Percentiles rank a stretch among this genome's conserved stretches.
These are phyloP conservation scores for Notospermus geniculatus DNA, from an alignment of 1,140 invertebrate genomes.

Conservation along the genomic window DNA sequence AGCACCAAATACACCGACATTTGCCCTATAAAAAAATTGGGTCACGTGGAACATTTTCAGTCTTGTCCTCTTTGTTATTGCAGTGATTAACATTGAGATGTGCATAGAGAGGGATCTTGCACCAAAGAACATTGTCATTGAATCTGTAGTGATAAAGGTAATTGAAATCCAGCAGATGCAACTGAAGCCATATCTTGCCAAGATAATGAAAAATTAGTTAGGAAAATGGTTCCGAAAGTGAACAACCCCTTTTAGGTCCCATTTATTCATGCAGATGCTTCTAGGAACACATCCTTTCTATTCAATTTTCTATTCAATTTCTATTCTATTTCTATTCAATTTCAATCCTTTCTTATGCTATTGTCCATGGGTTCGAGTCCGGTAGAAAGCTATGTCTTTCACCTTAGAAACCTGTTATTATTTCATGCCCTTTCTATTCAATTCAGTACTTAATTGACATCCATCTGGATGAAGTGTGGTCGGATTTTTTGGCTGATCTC, in stretches of 20 bases:
- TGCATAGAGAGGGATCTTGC: constrained; percentile 31
- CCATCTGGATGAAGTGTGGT: constrained; percentile 47
- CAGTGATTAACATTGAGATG: constrained; percentile 38
- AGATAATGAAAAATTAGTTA: no score
- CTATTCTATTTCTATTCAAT: not conserved
- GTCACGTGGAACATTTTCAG: constrained; percentile 11
- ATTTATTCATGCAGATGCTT: no score
- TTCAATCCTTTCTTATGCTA: not conserved
- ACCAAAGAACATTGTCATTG: constrained; percentile 32
- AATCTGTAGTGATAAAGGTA: constrained; percentile 41
- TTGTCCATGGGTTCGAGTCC: not conserved
- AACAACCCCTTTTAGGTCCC: no score
- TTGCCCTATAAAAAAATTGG: no score
- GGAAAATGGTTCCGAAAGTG: no score
- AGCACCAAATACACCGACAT: no score
- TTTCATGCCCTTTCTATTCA: constrained; percentile 8
- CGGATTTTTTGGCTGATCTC: constrained; percentile 37
- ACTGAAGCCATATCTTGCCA: no score
- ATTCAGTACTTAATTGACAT: constrained; percentile 46
- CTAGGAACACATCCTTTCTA: not conserved
- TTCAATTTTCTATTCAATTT: not conserved
- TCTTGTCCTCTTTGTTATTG: constrained; percentile 10
- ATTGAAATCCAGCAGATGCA: no score
- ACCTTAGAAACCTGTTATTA: no score
- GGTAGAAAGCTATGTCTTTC: no score